phyloP scores from a whole-genome alignment of 2,113 vertebrate genomes.

The Diadophis punctatus region DNA sequence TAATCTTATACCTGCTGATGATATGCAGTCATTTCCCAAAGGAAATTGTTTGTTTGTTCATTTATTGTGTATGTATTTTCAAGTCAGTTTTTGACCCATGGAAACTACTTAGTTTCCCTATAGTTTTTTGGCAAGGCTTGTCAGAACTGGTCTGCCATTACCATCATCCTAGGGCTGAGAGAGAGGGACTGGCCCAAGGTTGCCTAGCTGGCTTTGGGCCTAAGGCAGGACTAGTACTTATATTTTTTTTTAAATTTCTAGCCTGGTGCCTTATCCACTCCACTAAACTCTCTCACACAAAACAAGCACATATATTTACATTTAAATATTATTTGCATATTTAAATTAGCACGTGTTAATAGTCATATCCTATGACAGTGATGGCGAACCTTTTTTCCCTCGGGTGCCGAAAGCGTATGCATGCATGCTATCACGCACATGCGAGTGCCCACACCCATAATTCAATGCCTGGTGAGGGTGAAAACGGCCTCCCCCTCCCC shows the following conservation, averaged over 20 bases:
- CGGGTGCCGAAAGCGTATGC: no score
- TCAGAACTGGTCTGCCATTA: not conserved
- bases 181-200: not conserved
- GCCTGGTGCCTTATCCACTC: not conserved
- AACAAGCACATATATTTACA: not conserved
- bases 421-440: no score
- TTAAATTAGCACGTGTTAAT: not conserved
- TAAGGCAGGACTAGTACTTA: not conserved
- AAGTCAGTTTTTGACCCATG: not conserved
- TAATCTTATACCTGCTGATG: not conserved
- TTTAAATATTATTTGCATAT: not conserved
- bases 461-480: no score
- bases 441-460: no score
- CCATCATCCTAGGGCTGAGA: not conserved
- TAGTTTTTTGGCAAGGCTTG: not conserved
- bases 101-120: not conserved
- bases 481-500: no score
- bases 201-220: not conserved
- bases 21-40: not conserved
- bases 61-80: not conserved
- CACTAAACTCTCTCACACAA: not conserved
- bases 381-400: no score
- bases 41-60: not conserved
- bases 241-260: not conserved
- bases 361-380: not conserved